phyloP scores from a whole-genome alignment of 2,888 invertebrate genomes.

The Crossocerus cetratus region DNA sequence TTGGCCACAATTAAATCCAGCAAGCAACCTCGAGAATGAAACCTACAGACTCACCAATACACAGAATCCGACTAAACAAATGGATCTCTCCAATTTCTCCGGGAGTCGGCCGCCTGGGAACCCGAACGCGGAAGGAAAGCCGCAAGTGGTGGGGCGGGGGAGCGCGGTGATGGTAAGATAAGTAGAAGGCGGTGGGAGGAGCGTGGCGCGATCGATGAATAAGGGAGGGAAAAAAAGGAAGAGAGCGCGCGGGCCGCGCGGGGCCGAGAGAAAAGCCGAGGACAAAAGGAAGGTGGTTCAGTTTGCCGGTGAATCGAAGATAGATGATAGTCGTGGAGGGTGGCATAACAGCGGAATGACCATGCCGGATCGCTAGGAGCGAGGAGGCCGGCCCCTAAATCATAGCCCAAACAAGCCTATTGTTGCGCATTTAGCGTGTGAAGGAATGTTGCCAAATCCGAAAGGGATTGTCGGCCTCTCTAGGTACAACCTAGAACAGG shows the following conservation, averaged over 20 bases:
- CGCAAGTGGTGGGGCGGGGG: slow-evolving; percentile 15
- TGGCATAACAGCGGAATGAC: slow-evolving; percentile 50
- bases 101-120: no score
- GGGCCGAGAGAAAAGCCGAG: slow-evolving; percentile 33
- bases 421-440: slow-evolving; percentile 75
- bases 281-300: slow-evolving; percentile 57
- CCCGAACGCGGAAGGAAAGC: not conserved
- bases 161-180: slow-evolving; percentile 31
- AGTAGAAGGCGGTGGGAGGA: not conserved
- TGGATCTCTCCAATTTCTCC: no score
- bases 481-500: slow-evolving; percentile 40
- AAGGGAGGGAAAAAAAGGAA: not conserved
- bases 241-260: slow-evolving; percentile 18
- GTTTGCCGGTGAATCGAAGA: slow-evolving; percentile 62
- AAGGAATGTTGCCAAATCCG: slow-evolving; percentile 74
- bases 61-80: not conserved
- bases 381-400: slow-evolving; percentile 68
- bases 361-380: slow-evolving; percentile 48
- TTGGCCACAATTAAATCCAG: not conserved
- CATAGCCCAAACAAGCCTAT: slow-evolving; percentile 74
- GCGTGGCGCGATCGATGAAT: no score
- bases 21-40: not conserved
- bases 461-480: slow-evolving; percentile 51
- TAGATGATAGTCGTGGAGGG: slow-evolving; percentile 58
- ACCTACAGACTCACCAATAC: not conserved